Conservation (phyloP, 2,113 vertebrate species). For the Ageneiosus marmoratus region DNA sequence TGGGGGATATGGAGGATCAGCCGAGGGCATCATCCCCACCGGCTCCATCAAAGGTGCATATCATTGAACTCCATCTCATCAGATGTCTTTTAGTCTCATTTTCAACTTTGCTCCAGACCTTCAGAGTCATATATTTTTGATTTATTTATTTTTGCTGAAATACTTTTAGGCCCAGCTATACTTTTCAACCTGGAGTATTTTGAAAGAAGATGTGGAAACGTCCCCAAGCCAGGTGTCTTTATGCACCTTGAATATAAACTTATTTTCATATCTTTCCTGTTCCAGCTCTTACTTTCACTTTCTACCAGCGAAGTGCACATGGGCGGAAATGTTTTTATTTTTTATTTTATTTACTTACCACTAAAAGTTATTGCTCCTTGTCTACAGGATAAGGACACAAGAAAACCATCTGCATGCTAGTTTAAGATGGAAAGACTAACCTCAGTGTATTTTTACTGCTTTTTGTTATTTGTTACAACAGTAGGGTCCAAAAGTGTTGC, state of each 20-base stretch:
- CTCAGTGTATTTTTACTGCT: neutral
- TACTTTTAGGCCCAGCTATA: slow-evolving; percentile 72
- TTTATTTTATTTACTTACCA: neutral
- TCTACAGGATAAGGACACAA: slow-evolving; percentile 36
- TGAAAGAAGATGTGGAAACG: slow-evolving; percentile 68
- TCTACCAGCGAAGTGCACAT: neutral
- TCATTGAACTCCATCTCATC: neutral
- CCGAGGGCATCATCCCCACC: slow-evolving; percentile 89
- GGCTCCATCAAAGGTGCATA: slow-evolving; percentile 80
- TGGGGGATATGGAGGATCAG: slow-evolving; percentile 90
- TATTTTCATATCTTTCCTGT: slow-evolving; percentile 8
- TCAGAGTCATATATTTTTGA: neutral
- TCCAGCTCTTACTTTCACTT: slow-evolving; percentile 1
- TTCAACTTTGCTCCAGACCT: neutral
- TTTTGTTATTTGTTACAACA: neutral
- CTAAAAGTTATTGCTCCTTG: neutral
- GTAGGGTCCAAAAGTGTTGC: neutral
- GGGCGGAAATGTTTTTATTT: neutral
- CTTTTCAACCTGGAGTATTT: slow-evolving; percentile 75
- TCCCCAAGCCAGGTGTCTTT: slow-evolving; percentile 70
- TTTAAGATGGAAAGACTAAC: slow-evolving; percentile 8
- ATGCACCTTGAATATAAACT: slow-evolving; percentile 46
- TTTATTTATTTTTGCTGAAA: slow-evolving; percentile 45
- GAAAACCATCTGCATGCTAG: slow-evolving; percentile 14
- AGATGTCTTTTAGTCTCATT: neutral